Conservation (phyloP, 2,113 vertebrate genomes). For the Vimba vimba region DNA sequence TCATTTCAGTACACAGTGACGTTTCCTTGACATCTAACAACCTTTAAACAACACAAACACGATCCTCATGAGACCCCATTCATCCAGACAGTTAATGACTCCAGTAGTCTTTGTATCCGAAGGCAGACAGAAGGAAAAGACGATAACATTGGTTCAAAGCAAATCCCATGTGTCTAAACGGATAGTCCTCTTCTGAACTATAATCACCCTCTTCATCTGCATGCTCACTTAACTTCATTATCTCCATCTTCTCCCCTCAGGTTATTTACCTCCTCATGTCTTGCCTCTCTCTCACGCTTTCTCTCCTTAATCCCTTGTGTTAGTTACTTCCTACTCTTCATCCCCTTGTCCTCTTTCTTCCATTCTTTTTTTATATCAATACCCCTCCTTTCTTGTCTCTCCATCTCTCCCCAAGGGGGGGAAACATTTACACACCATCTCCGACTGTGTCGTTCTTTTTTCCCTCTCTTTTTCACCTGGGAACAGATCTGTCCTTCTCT, state of each 20-base stretch:
- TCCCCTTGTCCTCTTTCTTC: slow-evolving; percentile 20
- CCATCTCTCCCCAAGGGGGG: slow-evolving; percentile 31
- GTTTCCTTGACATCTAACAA: slow-evolving; percentile 1
- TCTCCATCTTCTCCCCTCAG: slow-evolving; percentile 42
- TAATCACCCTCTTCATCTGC: slow-evolving; percentile 50
- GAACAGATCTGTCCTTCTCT: slow-evolving; percentile 15
- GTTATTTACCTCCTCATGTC: slow-evolving; percentile 40
- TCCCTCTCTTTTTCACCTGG: slow-evolving; percentile 11
- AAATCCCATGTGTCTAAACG: slow-evolving; percentile 38
- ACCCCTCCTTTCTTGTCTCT: slow-evolving; percentile 51
- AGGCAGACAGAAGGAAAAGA: slow-evolving; percentile 22
- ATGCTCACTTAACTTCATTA: slow-evolving; percentile 53
- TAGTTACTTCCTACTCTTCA: slow-evolving; percentile 48
- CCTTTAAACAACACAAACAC: slow-evolving; percentile 13
- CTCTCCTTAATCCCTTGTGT: slow-evolving; percentile 42
- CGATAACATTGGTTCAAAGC: slow-evolving; percentile 24
- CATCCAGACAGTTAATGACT: slow-evolving; percentile 11
- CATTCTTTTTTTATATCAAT: slow-evolving; percentile 51
- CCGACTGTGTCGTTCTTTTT: background rate
- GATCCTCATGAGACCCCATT: background rate
- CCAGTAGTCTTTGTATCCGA: slow-evolving; percentile 25
- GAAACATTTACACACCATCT: slow-evolving; percentile 40
- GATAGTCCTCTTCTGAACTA: slow-evolving; percentile 19
- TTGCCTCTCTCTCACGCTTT: background rate
- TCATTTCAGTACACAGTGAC: background rate